Evolutionary conservation across 2,888 invertebrate species (phyloP).

Genomic region (Ganaspis brasiliensis): DNA sequence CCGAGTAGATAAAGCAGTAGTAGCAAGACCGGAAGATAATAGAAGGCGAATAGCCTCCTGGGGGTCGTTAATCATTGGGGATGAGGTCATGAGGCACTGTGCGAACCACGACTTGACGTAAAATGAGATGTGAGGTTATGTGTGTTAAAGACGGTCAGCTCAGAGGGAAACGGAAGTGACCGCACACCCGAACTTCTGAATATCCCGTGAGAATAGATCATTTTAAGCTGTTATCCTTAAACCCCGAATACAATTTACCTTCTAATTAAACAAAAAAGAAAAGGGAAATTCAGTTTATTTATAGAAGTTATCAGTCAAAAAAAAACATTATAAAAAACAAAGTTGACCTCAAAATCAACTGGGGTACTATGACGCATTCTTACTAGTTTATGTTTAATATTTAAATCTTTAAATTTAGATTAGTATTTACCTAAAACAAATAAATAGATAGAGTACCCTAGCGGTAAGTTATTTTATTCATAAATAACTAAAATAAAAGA

Average conservation of each 20-base stretch:
- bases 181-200: conserved; percentile 60
- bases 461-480: too few species aligned
- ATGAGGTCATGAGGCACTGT: conserved; percentile 67
- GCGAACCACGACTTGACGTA: conserved; percentile 65
- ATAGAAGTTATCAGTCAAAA: too few species aligned
- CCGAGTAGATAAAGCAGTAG: conserved; percentile 72
- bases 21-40: conserved; percentile 74
- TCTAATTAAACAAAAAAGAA: not conserved
- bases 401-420: too few species aligned
- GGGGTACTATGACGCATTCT: too few species aligned
- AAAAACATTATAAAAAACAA: too few species aligned
- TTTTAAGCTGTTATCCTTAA: conserved; percentile 13
- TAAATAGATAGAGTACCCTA: too few species aligned
- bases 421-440: too few species aligned
- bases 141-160: conserved; percentile 71
- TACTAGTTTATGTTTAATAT: too few species aligned
- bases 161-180: conserved; percentile 76
- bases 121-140: conserved; percentile 64
- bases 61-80: conserved; percentile 78
- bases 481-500: too few species aligned
- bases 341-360: too few species aligned
- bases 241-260: conserved; percentile 1
- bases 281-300: conserved; percentile 48
- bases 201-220: conserved; percentile 66
- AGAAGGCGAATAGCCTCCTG: conserved; percentile 74